Percentiles rank a stretch among this genome's conserved stretches.
phyloP scores from a whole-genome alignment of 2,888 invertebrate species.

The Phragmatobia fuliginosa region DNA sequence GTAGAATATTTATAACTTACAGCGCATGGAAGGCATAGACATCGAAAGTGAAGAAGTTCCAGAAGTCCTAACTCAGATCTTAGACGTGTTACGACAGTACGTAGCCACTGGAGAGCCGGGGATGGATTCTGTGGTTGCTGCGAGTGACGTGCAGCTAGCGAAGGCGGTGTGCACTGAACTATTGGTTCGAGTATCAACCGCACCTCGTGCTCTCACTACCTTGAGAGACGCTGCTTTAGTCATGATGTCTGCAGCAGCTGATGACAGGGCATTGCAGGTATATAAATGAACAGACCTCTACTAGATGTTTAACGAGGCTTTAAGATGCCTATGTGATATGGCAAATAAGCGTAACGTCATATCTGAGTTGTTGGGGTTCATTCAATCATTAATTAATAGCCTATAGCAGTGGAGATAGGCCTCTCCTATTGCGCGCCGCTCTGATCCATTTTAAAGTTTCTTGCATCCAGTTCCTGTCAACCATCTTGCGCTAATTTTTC shows the following conservation, averaged over 20 bases:
- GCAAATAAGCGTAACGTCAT: too few relatives aligned
- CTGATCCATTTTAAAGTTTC: too few relatives aligned
- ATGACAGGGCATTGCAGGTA: slow-evolving; percentile 76
- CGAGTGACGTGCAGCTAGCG: slow-evolving; percentile 64
- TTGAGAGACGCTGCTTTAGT: slow-evolving; percentile 89
- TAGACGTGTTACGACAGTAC: slow-evolving; percentile 77
- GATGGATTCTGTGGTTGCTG: slow-evolving; percentile 42
- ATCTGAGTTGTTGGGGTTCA: too few relatives aligned
- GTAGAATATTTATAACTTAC: slow-evolving; percentile 3
- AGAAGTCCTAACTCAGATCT: slow-evolving; percentile 70
- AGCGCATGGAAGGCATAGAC: slow-evolving; percentile 78
- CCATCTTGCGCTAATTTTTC: too few relatives aligned
- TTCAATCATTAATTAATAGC: too few relatives aligned
- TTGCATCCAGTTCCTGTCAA: too few relatives aligned
- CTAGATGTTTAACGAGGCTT: too few relatives aligned
- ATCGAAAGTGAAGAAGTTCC: slow-evolving; percentile 76
- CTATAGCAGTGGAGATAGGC: too few relatives aligned
- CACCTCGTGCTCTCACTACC: slow-evolving; percentile 73
- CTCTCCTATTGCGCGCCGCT: too few relatives aligned
- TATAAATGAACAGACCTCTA: not conserved
- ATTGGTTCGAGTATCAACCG: slow-evolving; percentile 71
- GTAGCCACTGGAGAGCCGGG: slow-evolving; percentile 55
- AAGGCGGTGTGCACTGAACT: slow-evolving; percentile 72
- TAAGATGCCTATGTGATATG: too few relatives aligned
- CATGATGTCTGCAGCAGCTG: slow-evolving; percentile 69